Conservation (phyloP, 1,140 invertebrate genomes). For the Apis mellifera region Amel_HAv3.1 CM009934.2:695501-696000, state of each 20-base stretch:
- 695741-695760: not conserved
- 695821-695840: not conserved
- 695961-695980: no score
- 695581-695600: not conserved
- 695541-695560: no score
- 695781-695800: no score
- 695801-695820: no score
- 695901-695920: not conserved
- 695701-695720: not conserved
- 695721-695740: constrained; percentile 1
- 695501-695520: no score
- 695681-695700: not conserved
- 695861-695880: not conserved
- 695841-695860: not conserved
- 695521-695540: no score
- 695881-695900: not conserved
- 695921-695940: no score
- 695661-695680: no score
- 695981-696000: no score
- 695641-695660: not conserved
- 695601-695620: not conserved
- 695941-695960: no score
- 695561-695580: no score
- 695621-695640: not conserved
- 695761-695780: not conserved